Evolutionary conservation across 2,888 invertebrate species (phyloP).

Genomic region (Agapostemon virescens): DNA sequence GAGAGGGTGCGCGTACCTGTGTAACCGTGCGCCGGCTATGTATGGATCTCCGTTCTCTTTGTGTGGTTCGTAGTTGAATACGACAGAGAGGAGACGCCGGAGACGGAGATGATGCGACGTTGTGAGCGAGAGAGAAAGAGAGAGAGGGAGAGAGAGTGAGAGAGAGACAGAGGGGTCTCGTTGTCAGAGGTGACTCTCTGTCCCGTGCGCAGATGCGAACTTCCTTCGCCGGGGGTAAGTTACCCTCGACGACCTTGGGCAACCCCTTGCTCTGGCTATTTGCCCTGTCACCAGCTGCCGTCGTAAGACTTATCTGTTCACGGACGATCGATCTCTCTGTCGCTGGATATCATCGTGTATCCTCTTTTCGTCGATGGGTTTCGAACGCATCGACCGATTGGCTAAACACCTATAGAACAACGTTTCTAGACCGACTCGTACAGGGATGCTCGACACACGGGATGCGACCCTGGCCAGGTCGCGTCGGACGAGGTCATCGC

Average conservation of each 20-base stretch:
- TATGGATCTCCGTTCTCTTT: conserved; percentile 14
- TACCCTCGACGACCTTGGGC: conserved; percentile 72
- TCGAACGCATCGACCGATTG: background rate
- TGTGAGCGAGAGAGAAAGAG: background rate
- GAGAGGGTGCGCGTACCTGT: conserved; percentile 34
- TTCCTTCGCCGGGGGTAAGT: conserved; percentile 69
- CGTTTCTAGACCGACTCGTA: background rate
- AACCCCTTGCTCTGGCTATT: conserved; percentile 65
- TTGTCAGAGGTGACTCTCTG: conserved; percentile 44
- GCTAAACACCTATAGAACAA: background rate
- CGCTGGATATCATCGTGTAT: conserved; percentile 15
- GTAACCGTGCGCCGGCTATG: conserved; percentile 9
- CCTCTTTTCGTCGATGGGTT: background rate
- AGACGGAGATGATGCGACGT: conserved; percentile 8
- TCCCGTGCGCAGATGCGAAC: conserved; percentile 70
- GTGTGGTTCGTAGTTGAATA: conserved; percentile 6
- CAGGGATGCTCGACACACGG: background rate
- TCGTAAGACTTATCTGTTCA: conserved; percentile 58
- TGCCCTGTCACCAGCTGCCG: conserved; percentile 66
- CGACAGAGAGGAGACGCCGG: conserved; percentile 20
- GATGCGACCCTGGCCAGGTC: background rate
- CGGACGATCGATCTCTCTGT: conserved; percentile 57
- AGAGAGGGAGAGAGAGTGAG: conserved; percentile 25
- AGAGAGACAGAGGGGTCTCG: conserved; percentile 20
- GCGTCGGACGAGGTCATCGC: conserved; percentile 16